phyloP scores from a whole-genome alignment of 2,113 vertebrate genomes.

The Carettochelys insculpta region DNA sequence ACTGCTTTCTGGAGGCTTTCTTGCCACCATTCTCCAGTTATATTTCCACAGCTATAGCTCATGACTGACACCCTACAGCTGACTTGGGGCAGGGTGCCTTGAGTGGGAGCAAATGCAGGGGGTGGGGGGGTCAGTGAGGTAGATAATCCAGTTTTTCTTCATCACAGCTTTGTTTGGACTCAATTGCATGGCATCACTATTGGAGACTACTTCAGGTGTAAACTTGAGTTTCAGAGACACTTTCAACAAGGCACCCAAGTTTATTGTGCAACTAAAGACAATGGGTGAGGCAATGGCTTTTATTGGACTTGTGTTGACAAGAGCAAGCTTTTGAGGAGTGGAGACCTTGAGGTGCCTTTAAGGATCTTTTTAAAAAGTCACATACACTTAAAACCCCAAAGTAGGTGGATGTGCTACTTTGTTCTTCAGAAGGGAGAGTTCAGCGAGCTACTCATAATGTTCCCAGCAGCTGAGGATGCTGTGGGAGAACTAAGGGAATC shows the following conservation, averaged over 20 bases:
- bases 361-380: neutral
- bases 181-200: neutral
- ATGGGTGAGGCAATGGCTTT: neutral
- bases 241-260: neutral
- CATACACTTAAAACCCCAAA: too few species aligned
- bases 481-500: too few species aligned
- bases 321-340: neutral
- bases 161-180: neutral
- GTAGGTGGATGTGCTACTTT: too few species aligned
- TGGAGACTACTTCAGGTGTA: neutral
- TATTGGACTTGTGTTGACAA: neutral
- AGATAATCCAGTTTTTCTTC: neutral
- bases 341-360: neutral
- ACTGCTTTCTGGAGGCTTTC: neutral
- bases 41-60: too few species aligned
- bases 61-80: too few species aligned
- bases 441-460: too few species aligned
- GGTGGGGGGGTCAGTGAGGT: neutral
- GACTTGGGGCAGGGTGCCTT: neutral
- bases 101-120: neutral
- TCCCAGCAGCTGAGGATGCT: too few species aligned
- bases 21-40: neutral
- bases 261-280: neutral
- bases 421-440: too few species aligned
- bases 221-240: neutral